Evolutionary conservation across 2,113 vertebrate species (phyloP), one percentile per base, ranked within the genome.

Genomic region (Colinus virginianus): DNA sequence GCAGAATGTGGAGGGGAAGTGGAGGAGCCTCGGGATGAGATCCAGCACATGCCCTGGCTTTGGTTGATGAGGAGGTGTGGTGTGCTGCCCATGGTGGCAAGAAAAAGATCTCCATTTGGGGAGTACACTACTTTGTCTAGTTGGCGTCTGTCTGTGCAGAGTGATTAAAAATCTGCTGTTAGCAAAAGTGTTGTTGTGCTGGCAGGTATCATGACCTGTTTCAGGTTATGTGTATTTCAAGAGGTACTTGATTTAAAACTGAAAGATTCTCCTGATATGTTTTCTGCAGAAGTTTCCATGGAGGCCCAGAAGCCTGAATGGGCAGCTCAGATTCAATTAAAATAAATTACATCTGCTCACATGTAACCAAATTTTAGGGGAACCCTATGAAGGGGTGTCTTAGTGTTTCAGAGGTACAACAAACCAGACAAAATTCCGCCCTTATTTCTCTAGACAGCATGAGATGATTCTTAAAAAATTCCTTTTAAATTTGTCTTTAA

Each of bases 251-350:
- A 80, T 86, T 95, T 82, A 53, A 93, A 90, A 30, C 69, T 45
- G 48, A 84, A 69, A 90, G 22, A 40, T 94, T 66, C 18, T 94
- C 58, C 63, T 89, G 21, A 13, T 38, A 61, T 19, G 16, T 7
- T 72, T 87, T 94, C 86, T 46, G 78, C 17, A 19, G 25, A 90
- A 5, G 20, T 94, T 62, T 71, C 59, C 45, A 3, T 76, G 75
- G 94, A 94, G 68, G 61, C 46, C 51, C 88, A 78, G 26, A 49
- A 78, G 49, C 64, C 55, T 64, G 69, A 84, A 78, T 12, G 89
- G 58, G 51, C 46, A 77, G 70, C 86, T 63, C 28, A 72, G 78
- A 87, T 96, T 96, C 90, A 96, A 75, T 83, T 82, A 94, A 95
- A 63, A 91, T 64, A 78, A 74, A 94, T 59, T 6, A 10, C 86